Evolutionary conservation across 2,113 vertebrate genomes (phyloP).

Genomic region (Colius striatus): DNA sequence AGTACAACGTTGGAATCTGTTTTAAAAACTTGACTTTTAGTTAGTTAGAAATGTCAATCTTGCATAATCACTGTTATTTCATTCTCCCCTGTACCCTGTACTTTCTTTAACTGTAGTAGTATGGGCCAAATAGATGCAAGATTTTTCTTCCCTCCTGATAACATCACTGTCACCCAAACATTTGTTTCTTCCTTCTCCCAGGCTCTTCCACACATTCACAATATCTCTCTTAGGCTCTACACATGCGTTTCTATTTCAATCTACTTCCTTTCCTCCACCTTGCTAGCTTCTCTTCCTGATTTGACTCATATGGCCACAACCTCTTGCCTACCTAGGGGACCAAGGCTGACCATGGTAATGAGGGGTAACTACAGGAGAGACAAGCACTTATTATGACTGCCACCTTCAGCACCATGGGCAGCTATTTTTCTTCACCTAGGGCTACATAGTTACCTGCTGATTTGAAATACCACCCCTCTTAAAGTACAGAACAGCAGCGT

Average conservation of each 20-base stretch:
- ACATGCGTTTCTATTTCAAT: neutral
- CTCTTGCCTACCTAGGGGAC: neutral
- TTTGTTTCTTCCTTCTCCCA: neutral
- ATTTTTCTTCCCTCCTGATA: neutral
- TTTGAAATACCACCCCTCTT: neutral
- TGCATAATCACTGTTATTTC: neutral
- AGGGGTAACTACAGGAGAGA: neutral
- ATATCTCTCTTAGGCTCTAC: neutral
- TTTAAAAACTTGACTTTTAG: neutral
- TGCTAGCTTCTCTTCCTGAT: neutral
- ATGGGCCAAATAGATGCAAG: neutral
- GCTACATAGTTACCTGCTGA: neutral
- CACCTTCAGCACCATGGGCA: neutral
- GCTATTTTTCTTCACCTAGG: neutral
- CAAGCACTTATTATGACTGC: rapidly evolving
- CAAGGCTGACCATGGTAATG: neutral
- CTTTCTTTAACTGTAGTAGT: neutral
- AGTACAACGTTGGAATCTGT: neutral
- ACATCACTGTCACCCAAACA: neutral
- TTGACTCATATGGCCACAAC: neutral
- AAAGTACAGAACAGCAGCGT: neutral
- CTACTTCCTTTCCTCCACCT: neutral
- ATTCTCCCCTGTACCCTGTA: neutral
- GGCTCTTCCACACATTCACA: neutral
- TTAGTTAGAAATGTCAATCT: neutral